These are phyloP conservation scores for Magallana nippona DNA, from an alignment of 2,888 invertebrate genomes.

Conservation along the genomic window DNA sequence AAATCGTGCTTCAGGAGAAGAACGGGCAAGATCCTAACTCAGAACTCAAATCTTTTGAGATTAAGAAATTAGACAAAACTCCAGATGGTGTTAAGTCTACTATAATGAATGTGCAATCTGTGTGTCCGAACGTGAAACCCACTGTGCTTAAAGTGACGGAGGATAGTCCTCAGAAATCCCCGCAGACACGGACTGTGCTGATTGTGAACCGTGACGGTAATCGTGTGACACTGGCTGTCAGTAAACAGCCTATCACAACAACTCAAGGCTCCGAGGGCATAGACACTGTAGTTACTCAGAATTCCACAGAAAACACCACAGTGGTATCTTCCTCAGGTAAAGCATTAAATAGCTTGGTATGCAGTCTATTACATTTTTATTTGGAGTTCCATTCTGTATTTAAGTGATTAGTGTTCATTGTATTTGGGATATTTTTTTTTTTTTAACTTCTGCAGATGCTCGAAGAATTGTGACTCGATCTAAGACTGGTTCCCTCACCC, in stretches of 20 bases:
- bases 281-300: slow-evolving; percentile 47
- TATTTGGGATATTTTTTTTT: not conserved
- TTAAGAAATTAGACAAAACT: slow-evolving; percentile 52
- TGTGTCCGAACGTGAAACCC: slow-evolving; percentile 68
- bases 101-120: slow-evolving; percentile 73
- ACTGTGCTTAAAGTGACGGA: slow-evolving; percentile 57
- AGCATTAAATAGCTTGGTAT: not conserved
- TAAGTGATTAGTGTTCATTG: not conserved
- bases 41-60: slow-evolving; percentile 36
- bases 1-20: not conserved
- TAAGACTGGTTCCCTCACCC: slow-evolving; percentile 86
- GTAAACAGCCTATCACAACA: slow-evolving; percentile 48
- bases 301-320: slow-evolving; percentile 52
- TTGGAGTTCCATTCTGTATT: not conserved
- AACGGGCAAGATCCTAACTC: not conserved
- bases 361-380: not conserved
- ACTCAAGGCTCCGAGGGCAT: slow-evolving; percentile 19
- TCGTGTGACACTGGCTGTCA: slow-evolving; percentile 67
- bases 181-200: slow-evolving; percentile 70
- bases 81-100: slow-evolving; percentile 53
- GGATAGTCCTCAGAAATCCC: slow-evolving; percentile 44
- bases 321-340: slow-evolving; percentile 51
- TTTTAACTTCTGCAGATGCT: slow-evolving; percentile 53
- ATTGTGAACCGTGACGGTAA: slow-evolving; percentile 75
- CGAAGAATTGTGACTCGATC: slow-evolving; percentile 88